Evolutionary conservation across 2,113 vertebrate species (phyloP), one percentile per base, ranked within the genome.

Genomic region (Typhlomys cinereus): DNA sequence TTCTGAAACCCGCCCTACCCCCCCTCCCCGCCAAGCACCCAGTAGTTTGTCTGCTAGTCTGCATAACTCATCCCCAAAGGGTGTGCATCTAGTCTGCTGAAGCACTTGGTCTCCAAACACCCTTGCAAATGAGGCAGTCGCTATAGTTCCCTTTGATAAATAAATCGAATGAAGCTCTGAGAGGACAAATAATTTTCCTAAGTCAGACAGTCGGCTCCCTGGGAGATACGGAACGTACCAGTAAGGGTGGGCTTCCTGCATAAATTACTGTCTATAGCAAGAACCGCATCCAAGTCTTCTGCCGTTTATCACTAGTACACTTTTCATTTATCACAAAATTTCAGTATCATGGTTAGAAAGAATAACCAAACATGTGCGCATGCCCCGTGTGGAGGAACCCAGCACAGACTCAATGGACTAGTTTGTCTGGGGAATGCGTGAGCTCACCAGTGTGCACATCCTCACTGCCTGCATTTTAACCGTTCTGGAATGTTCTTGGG

Each of bases 81-180:
- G 10, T 34, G 5, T 31, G 4, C 4, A 39, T 67, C n/a, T 71
- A 80, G 81, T 36, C 36, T 76, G 15, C 21, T 54, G 13, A 91
- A 84, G 29, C 50, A 74, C n/a, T 76, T 67, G 36, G 46, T 12
- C 85, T 66, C 36, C 50, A 64, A 48, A 14, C 39, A 71, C 62
- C 57, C 48, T 92, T 74, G 44, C 41, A 70, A 88, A 86, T 79
- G 79, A 88, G n/a, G 39, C 15, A 15, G 39, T 80, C 17, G 15
- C 80, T 80, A 44, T 52, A 31, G 44, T 48, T 39, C 29, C 64
- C 76, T 89, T 94, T 75, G 54, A 87, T 94, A 75, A 87, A 86
- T 90, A 92, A 91, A 89, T 74, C 83, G 75, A 83, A 82, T 78
- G 83, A 95, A 17, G 54, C 54, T 62, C 78, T n/a, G 76, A 93